Evolutionary conservation across 2,113 vertebrate species (phyloP), one percentile per base, ranked within the genome.

Genomic region (Myxocyprinus asiaticus): DNA sequence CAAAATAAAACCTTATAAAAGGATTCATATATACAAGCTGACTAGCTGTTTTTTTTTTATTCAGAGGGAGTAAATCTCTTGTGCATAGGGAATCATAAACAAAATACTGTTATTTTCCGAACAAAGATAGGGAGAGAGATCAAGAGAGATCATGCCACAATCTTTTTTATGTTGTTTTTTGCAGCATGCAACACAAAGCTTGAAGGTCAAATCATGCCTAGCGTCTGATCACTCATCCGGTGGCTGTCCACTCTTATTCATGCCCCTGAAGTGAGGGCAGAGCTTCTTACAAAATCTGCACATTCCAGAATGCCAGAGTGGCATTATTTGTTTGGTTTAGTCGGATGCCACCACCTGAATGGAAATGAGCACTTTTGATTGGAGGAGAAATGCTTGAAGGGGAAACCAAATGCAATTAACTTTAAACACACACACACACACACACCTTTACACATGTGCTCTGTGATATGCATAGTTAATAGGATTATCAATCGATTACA

Each of bases 301-400:
- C 73, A 66, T 80, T 77, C 69, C 48, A 33, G 8, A 79, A 76
- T 66, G 73, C 61, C 66, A 50, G 45, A 56, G 62, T 22, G 47
- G 50, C 80, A 82, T 82, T 74, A 82, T 82, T 80, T 79, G 67
- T 73, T 67, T 72, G 51, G 67, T 77, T 85, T 85, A 66, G 58
- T 44, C 15, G n/a, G 45, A 61, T 77, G 73, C 76, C 78, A 61
- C 62, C 65, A 56, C 47, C 11, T 59, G 83, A 63, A 79, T 72
- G 45, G 15, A 79, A 77, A 83, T 72, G 45, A 77, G 33, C 50
- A 48, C 50, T 33, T 70, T 50, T 62, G n/a, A 55, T 51, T 64
- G 22, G 22, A 33, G 22, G 22, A 33, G 22, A 33, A 33, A 33
- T 33, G 14, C 10, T 14, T 5, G n/a, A 59, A 15, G 58, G 50